Evolutionary conservation across 1,140 invertebrate genomes (phyloP).

Genomic region (Drosophila takahashii): DNA sequence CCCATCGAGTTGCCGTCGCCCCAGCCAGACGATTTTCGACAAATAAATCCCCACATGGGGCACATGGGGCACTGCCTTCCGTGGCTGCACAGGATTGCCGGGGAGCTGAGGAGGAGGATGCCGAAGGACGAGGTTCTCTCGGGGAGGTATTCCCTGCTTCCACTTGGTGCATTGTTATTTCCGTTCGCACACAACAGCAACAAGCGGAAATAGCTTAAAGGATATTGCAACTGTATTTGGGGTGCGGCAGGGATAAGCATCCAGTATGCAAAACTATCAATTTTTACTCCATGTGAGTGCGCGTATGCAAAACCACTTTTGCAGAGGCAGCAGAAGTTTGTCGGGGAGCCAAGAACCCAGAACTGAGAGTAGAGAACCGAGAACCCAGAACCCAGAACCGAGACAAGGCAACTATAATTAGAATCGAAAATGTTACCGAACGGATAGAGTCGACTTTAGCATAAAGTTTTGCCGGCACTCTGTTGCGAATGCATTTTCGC

Average conservation of each 20-base stretch:
- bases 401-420: conserved; percentile 43
- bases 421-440: conserved; percentile 45
- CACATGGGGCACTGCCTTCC: conserved; percentile 4
- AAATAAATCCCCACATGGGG: conserved; percentile 47
- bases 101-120: not conserved
- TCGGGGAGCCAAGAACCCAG: not conserved
- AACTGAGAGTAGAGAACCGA: not conserved
- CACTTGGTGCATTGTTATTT: conserved; percentile 71
- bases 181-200: conserved; percentile 68
- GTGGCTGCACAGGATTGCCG: conserved; percentile 8
- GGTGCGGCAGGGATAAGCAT: conserved; percentile 27
- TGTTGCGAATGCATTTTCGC: conserved; percentile 18
- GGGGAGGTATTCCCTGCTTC: not conserved
- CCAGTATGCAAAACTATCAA: conserved; percentile 48
- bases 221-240: conserved; percentile 71
- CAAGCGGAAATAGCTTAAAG: conserved; percentile 78
- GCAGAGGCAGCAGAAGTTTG: conserved; percentile 31
- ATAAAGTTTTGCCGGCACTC: conserved; percentile 16
- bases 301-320: conserved; percentile 38
- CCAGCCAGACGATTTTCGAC: conserved; percentile 36
- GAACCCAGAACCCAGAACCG: not conserved
- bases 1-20: conserved; percentile 15
- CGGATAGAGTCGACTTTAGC: conserved; percentile 22
- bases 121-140: not conserved
- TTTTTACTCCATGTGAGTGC: conserved; percentile 35